These are phyloP conservation scores for Micromys minutus DNA, from an alignment of 2,113 vertebrate genomes.

Conservation along the genomic window DNA sequence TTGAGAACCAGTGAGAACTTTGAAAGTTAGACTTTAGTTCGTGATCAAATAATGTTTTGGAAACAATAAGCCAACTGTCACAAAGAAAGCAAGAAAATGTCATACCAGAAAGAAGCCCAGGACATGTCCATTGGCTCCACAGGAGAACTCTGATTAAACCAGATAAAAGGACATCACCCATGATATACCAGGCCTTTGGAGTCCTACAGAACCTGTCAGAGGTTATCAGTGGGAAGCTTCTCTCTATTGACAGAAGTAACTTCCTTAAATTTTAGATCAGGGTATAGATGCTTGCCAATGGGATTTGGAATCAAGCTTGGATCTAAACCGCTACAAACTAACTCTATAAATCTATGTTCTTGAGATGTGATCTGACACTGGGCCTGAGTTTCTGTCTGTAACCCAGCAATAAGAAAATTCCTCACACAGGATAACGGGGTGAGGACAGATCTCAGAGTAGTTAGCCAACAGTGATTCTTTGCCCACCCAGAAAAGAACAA, in stretches of 20 bases:
- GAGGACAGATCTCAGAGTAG: not conserved
- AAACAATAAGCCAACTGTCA: constrained; percentile 9
- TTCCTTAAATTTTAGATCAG: constrained; percentile 48
- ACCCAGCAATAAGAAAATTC: not conserved
- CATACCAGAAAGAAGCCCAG: not conserved
- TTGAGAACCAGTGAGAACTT: not conserved
- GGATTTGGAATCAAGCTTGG: constrained; percentile 5
- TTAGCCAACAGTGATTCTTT: not conserved
- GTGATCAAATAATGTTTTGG: constrained; percentile 34
- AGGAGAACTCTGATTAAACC: constrained; percentile 42
- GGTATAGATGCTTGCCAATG: not conserved
- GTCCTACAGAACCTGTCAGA: not conserved
- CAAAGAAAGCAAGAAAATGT: constrained; percentile 6
- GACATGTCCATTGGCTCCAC: not conserved
- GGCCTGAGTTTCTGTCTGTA: not conserved
- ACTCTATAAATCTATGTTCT: not conserved
- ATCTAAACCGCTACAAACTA: not conserved
- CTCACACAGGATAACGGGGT: not conserved
- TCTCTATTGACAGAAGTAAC: constrained; percentile 15
- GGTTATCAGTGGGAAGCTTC: not conserved
- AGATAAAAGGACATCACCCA: not conserved
- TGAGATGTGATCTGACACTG: not conserved
- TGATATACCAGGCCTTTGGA: not conserved
- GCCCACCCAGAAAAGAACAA: not conserved
- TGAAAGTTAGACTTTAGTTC: not conserved